phyloP scores from a whole-genome alignment of 2,113 vertebrate species.

The Ophthalmolycus amberensis region DNA sequence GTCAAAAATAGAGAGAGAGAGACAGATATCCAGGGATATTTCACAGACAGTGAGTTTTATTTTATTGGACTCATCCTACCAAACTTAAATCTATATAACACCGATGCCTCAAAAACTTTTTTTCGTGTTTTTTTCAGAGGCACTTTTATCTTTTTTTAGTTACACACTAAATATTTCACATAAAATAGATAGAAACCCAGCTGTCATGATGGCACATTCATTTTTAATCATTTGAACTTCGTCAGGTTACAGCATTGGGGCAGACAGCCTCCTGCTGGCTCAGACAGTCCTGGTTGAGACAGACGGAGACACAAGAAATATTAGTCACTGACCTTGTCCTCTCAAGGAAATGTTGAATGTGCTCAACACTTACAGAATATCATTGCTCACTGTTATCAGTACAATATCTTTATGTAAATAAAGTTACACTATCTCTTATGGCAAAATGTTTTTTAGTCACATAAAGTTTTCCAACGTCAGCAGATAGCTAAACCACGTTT shows the following conservation, averaged over 20 bases:
- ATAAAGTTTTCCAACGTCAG: neutral
- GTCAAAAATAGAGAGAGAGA: conserved; percentile 29
- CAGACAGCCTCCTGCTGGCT: neutral
- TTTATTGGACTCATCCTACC: neutral
- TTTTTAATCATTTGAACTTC: conserved; percentile 7
- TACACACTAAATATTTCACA: conserved; percentile 7
- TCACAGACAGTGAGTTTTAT: neutral
- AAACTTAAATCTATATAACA: neutral
- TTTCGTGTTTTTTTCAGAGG: neutral
- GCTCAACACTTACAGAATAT: neutral
- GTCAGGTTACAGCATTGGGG: neutral
- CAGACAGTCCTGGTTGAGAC: neutral
- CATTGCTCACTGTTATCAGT: neutral
- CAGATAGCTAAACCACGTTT: neutral
- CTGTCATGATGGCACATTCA: neutral
- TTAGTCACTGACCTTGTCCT: neutral
- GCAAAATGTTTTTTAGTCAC: no score
- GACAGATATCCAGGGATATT: neutral
- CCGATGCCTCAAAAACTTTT: neutral
- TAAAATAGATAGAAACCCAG: neutral
- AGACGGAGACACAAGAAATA: neutral
- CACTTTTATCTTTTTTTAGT: neutral
- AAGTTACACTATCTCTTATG: neutral
- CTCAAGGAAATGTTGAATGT: neutral
- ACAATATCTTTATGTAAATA: neutral